Percentiles rank a stretch among this genome's conserved stretches.
Conservation (phyloP, 2,113 vertebrate species). For the Pituophis catenifer region DNA sequence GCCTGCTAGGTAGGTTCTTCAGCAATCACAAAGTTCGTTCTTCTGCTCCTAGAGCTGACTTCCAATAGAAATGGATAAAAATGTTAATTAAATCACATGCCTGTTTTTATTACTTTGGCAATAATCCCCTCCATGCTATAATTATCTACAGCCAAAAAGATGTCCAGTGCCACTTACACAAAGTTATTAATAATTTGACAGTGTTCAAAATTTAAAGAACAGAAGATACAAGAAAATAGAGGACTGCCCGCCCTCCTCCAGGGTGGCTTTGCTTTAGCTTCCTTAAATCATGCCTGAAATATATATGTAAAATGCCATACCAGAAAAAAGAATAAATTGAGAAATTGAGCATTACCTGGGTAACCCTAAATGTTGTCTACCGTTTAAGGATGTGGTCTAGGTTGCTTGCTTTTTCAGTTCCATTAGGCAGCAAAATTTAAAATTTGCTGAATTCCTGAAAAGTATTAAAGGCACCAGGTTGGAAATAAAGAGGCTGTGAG, state of each 20-base stretch:
- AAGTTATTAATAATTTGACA: not conserved
- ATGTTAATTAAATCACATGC: not conserved
- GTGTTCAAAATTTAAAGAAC: not conserved
- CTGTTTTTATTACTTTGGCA: not conserved
- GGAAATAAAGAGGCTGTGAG: not conserved
- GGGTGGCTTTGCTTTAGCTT: not conserved
- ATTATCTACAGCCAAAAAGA: not conserved
- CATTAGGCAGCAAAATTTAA: not conserved
- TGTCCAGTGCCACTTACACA: not conserved
- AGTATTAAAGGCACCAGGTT: not conserved
- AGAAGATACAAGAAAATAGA: not conserved
- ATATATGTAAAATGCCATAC: not conserved
- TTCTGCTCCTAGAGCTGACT: not conserved
- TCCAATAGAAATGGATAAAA: not conserved
- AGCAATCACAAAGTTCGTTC: not conserved
- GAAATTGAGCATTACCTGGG: not conserved
- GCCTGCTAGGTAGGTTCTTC: not conserved
- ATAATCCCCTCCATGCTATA: not conserved
- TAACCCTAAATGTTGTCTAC: no score
- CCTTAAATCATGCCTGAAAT: not conserved
- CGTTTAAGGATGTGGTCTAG: not conserved
- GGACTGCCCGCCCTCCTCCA: not conserved
- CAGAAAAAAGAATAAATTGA: not conserved
- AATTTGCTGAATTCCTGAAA: not conserved
- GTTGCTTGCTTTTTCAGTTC: not conserved